Base-by-base conservation (phyloP, 2,888 invertebrate genomes). In the Mythimna vitellina region DNA sequence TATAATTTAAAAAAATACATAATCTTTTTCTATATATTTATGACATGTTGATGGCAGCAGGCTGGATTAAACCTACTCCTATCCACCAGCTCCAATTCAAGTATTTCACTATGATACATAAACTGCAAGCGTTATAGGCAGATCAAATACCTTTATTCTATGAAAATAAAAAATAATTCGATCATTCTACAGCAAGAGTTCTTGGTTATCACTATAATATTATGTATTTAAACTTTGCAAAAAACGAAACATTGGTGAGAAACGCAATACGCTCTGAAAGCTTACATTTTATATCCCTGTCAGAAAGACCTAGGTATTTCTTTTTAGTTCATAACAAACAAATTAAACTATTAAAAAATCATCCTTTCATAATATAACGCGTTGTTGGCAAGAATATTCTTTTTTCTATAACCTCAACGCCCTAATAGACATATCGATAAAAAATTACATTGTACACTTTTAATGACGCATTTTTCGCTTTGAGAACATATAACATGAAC, bases 391-490 rank as follows among this genome's bases (percentile, higher is more conserved):
- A n/a, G 42, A 4, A 51, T 58, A 58, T 54, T 62, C 10, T 25
- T 62, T 63, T 57, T 78, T 63, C 17, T 46, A 65, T 80, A 80
- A 80, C 79, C 79, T 80, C 79, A 65, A 68, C 80, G 35, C 51
- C 56, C 0, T 3, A 12, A 0, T 35, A n/a, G 2, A 17, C 25
- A 32, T n/a, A 60, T 35, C 14, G 20, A 35, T 29, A 46, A 51
- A 51, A 51, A 56, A 10, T 12, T 22, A 61, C 1, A 10, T 56
- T 29, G 7, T 10, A 61, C 22, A 29, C 32, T 42, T 51, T 20
- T 38, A n/a, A 9, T 29, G 32, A 46, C n/a, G 6, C 9, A 35
- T 0, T n/a, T 51, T 14, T 7, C 4, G 3, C 9, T 58, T 7
- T 49, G 1, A 29, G n/a, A 10, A 25, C 7, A 42, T 12, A 54